Evolutionary conservation across 2,113 vertebrate genomes (phyloP).

Genomic region (Nannospalax galili): DNA sequence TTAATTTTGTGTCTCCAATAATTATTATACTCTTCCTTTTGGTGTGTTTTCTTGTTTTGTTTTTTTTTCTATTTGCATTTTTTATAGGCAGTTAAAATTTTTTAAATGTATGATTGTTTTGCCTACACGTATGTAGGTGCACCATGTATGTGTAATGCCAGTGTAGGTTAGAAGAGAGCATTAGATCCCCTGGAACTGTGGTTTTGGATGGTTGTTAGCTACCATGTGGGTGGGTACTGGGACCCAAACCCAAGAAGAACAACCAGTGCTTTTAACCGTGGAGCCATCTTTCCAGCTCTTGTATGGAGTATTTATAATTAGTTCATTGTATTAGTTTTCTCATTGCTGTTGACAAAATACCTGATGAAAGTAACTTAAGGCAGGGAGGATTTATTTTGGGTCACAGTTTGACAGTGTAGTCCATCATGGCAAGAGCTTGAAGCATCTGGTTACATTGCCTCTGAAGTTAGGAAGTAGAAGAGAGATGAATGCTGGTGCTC

Average conservation of each 20-base stretch:
- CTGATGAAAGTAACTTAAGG: neutral
- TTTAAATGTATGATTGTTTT: too few relatives aligned
- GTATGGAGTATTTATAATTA: slow-evolving; percentile 2
- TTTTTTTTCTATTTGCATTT: neutral
- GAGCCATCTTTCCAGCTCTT: too few relatives aligned
- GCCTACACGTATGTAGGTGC: too few relatives aligned
- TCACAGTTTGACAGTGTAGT: neutral
- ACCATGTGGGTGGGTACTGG: too few relatives aligned
- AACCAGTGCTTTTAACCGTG: too few relatives aligned
- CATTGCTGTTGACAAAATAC: neutral
- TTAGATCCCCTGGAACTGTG: too few relatives aligned
- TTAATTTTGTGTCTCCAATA: neutral
- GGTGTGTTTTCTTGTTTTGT: neutral
- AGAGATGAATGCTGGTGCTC: neutral
- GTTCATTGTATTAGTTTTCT: neutral
- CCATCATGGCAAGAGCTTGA: neutral
- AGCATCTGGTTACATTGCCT: neutral
- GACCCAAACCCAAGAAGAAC: too few relatives aligned
- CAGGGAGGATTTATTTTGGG: neutral
- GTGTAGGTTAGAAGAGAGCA: too few relatives aligned
- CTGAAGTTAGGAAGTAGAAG: neutral
- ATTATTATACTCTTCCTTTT: neutral
- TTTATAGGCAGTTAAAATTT: too few relatives aligned
- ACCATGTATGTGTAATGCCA: too few relatives aligned
- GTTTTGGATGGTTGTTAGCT: too few relatives aligned